phyloP scores from a whole-genome alignment of 2,888 invertebrate species.

The Platycheirus rosarum region DNA sequence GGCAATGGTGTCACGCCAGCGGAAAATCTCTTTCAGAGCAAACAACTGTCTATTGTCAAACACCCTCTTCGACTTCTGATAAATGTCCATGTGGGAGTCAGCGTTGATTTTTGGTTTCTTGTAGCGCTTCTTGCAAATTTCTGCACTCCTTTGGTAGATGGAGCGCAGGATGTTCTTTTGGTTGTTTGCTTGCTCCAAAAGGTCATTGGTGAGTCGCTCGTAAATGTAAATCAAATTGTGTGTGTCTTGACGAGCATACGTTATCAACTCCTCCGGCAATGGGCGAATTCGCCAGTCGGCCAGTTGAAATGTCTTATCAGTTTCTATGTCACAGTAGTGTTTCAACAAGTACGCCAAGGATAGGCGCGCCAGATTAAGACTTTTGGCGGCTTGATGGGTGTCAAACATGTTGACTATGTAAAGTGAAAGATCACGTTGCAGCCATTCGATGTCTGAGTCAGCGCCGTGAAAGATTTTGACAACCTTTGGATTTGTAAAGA shows the following conservation, averaged over 20 bases:
- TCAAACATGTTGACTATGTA: slow-evolving; percentile 99
- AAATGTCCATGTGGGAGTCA: slow-evolving; percentile 89
- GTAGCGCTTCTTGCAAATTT: slow-evolving; percentile 91
- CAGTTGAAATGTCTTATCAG: slow-evolving; percentile 95
- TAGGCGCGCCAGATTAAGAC: slow-evolving; percentile 87
- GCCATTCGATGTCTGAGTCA: slow-evolving; percentile 93
- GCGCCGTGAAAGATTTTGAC: slow-evolving; percentile 98
- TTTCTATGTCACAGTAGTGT: slow-evolving; percentile 89
- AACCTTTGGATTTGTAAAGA: slow-evolving; percentile 94
- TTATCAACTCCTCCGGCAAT: slow-evolving; percentile 89
- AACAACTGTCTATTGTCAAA: slow-evolving; percentile 93
- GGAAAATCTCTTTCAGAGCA: slow-evolving; percentile 91
- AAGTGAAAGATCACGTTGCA: slow-evolving; percentile 96
- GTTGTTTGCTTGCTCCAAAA: slow-evolving; percentile 87
- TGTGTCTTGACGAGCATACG: slow-evolving; percentile 96
- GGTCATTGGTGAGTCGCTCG: slow-evolving; percentile 89
- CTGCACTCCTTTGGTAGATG: slow-evolving; percentile 89
- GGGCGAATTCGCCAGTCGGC: slow-evolving; percentile 98
- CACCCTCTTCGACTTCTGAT: slow-evolving; percentile 88
- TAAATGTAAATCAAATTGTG: slow-evolving; percentile 96
- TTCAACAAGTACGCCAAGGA: slow-evolving; percentile 91
- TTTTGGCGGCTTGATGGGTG: slow-evolving; percentile 93
- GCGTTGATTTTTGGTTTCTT: slow-evolving; percentile 88
- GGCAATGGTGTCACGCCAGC: slow-evolving; percentile 94
- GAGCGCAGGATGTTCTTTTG: slow-evolving; percentile 86